Conservation (phyloP, 2,113 vertebrate genomes). For the Melanocharis versteri region DNA sequence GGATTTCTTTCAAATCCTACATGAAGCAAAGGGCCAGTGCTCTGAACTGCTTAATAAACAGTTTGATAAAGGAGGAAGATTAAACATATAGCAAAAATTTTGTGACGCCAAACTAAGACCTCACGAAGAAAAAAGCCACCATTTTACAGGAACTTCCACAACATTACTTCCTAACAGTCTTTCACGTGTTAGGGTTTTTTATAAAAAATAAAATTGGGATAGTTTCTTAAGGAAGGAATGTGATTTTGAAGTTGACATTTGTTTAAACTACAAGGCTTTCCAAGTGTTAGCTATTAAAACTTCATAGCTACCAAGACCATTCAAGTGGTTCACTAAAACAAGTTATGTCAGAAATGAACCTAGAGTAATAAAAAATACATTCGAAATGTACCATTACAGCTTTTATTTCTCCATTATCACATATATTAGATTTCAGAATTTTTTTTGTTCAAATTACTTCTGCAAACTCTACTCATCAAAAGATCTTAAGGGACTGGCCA, state of each 20-base stretch:
- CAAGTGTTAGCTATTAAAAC: slow-evolving; percentile 61
- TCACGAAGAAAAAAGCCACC: not conserved
- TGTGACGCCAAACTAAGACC: not conserved
- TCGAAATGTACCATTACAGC: slow-evolving; percentile 10
- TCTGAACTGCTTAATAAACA: not conserved
- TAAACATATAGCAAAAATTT: not conserved
- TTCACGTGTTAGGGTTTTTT: not conserved
- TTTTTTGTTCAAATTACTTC: slow-evolving; percentile 7
- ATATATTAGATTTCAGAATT: not conserved
- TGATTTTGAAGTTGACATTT: slow-evolving; percentile 2
- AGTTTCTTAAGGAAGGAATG: not conserved
- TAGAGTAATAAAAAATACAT: slow-evolving; percentile 42
- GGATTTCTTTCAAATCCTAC: not conserved
- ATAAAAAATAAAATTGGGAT: not conserved
- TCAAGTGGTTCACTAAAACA: slow-evolving; percentile 40
- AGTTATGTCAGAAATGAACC: slow-evolving; percentile 38
- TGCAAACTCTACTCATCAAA: slow-evolving; percentile 8
- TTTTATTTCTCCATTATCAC: slow-evolving; percentile 47
- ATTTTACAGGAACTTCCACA: not conserved
- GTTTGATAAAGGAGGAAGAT: not conserved
- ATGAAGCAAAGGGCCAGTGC: not conserved
- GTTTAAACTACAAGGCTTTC: slow-evolving; percentile 12
- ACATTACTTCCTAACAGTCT: not conserved
- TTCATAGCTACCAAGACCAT: slow-evolving; percentile 41
- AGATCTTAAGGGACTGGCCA: not conserved